Percentiles rank a stretch among this genome's conserved stretches.
Conservation (phyloP, 2,113 vertebrate genomes). For the Lagopus muta region DNA sequence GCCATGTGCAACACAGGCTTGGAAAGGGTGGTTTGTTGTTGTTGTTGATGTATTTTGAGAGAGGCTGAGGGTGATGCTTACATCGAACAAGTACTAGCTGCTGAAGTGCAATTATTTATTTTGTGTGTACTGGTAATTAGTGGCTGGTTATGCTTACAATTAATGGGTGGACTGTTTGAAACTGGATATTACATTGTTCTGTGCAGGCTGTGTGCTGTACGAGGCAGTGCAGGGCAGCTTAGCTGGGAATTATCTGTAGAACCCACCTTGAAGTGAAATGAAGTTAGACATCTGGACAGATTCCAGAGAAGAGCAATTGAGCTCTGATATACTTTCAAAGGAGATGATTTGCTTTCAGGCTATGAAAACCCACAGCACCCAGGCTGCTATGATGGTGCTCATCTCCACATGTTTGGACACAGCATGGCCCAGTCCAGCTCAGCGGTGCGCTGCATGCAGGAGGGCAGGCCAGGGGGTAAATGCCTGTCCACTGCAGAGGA, state of each 20-base stretch:
- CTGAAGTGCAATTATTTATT: background rate
- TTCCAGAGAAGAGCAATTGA: background rate
- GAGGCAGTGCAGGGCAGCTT: background rate
- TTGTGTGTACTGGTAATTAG: background rate
- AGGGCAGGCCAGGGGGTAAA: background rate
- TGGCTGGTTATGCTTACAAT: background rate
- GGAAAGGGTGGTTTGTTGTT: background rate
- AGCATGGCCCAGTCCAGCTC: background rate
- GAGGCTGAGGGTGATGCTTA: background rate
- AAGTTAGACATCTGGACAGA: background rate
- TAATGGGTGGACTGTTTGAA: background rate
- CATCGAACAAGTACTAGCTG: background rate
- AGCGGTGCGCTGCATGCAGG: background rate
- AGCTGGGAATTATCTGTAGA: background rate
- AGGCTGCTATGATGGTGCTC: background rate
- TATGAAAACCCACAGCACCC: background rate
- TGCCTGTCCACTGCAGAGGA: background rate
- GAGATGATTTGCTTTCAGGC: background rate
- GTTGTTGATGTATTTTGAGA: background rate
- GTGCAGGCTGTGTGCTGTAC: fast-evolving
- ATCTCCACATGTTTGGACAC: background rate
- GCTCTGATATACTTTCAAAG: background rate
- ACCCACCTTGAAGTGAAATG: background rate
- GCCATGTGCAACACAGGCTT: background rate
- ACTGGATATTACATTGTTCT: background rate